phyloP scores from a whole-genome alignment of 1,140 invertebrate genomes.

The Drosophila baimaii region DNA sequence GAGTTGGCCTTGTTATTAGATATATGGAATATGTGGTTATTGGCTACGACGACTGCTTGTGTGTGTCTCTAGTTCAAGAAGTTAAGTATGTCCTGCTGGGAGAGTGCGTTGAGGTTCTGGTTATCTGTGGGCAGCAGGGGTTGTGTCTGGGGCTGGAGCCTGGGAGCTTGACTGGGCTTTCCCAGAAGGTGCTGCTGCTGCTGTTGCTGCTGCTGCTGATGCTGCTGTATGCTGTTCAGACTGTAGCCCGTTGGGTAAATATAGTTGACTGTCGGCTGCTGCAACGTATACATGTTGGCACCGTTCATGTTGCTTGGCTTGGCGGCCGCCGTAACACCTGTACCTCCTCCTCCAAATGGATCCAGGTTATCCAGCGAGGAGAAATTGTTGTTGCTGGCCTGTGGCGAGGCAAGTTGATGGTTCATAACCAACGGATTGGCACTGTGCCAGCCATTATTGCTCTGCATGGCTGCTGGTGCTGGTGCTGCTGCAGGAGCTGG shows the following conservation, averaged over 20 bases:
- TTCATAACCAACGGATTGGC: conserved; percentile 80
- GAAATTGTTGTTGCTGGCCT: conserved; percentile 72
- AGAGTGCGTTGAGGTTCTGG: conserved; percentile 77
- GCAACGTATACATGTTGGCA: conserved; percentile 74
- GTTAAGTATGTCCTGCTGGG: conserved; percentile 81
- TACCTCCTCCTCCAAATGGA: conserved; percentile 58
- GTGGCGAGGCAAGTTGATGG: conserved; percentile 72
- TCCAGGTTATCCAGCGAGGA: conserved; percentile 75
- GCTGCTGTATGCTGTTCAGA: conserved; percentile 52
- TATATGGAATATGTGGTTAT: conserved; percentile 56
- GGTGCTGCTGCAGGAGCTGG: conserved; percentile 18
- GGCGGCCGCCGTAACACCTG: neutral
- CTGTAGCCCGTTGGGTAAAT: conserved; percentile 74
- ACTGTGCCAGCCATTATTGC: conserved; percentile 71
- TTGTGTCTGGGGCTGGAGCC: conserved; percentile 58
- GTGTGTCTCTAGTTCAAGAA: conserved; percentile 74
- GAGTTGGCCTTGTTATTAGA: conserved; percentile 7
- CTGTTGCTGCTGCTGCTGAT: conserved; percentile 45
- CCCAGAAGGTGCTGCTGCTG: conserved; percentile 39
- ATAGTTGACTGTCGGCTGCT: conserved; percentile 76
- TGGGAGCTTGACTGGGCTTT: conserved; percentile 50
- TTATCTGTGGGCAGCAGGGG: conserved; percentile 56
- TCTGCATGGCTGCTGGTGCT: conserved; percentile 27
- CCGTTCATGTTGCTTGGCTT: conserved; percentile 59
- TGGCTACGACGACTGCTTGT: conserved; percentile 22